phyloP scores from a whole-genome alignment of 2,113 vertebrate genomes.

The Castor canadensis region DNA sequence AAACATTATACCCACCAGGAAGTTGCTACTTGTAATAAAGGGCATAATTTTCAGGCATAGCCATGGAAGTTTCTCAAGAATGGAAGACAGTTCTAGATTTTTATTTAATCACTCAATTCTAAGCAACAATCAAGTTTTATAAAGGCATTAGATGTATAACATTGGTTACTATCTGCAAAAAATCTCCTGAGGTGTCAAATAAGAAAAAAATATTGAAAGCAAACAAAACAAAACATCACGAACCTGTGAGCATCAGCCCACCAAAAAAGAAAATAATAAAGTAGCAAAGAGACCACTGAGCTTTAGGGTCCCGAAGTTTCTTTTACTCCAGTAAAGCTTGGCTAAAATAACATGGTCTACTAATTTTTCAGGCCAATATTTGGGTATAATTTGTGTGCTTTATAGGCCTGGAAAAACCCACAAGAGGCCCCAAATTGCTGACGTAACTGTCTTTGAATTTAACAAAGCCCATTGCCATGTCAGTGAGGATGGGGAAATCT shows the following conservation, averaged over 20 bases:
- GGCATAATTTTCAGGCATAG: background rate
- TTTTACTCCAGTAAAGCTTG: slow-evolving; percentile 85
- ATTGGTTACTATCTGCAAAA: background rate
- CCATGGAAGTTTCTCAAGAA: background rate
- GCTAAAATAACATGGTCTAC: slow-evolving; percentile 90
- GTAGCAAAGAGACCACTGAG: slow-evolving; percentile 75
- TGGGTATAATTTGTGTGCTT: slow-evolving; percentile 89
- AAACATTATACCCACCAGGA: background rate
- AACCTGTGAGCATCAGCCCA: slow-evolving; percentile 71
- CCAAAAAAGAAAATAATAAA: slow-evolving; percentile 82
- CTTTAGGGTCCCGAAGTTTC: slow-evolving; percentile 85
- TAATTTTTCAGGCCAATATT: slow-evolving; percentile 91
- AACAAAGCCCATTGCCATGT: slow-evolving; percentile 89
- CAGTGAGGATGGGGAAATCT: slow-evolving; percentile 83
- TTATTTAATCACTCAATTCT: background rate
- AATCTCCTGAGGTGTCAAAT: background rate
- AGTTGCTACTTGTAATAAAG: background rate
- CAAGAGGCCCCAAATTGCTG: slow-evolving; percentile 86
- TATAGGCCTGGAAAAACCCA: slow-evolving; percentile 87
- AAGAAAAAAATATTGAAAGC: background rate
- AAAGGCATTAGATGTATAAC: background rate
- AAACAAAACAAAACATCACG: background rate
- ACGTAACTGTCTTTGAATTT: slow-evolving; percentile 92
- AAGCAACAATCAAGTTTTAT: background rate
- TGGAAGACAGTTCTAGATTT: background rate